Percentiles rank a stretch among this genome's conserved stretches.
phyloP scores from a whole-genome alignment of 1,140 invertebrate genomes.

The Eriosoma lanigerum region DNA sequence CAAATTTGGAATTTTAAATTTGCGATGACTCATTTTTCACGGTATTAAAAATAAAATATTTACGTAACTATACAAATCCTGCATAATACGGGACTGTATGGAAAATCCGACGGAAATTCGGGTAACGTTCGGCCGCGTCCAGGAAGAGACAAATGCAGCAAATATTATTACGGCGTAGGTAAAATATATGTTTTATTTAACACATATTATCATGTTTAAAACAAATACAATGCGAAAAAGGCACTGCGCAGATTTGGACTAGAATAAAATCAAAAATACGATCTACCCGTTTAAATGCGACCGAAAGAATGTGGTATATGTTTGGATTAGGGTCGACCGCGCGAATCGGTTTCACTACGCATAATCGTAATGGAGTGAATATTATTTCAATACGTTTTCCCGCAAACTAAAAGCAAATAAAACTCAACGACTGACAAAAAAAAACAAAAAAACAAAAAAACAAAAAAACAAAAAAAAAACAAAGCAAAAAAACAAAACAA shows the following conservation, averaged over 20 bases:
- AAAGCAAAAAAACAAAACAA: not conserved
- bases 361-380: constrained; percentile 29
- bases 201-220: not conserved
- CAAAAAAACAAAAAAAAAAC: no score
- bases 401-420: not conserved
- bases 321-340: constrained; percentile 10
- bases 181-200: not conserved
- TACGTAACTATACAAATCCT: no score
- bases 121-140: no score
- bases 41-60: no score
- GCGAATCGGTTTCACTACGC: not conserved
- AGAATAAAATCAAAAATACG: constrained; percentile 35
- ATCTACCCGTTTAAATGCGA: constrained; percentile 10
- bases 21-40: not conserved
- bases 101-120: no score
- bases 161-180: no score
- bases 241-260: not conserved
- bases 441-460: not conserved
- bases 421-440: not conserved
- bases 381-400: not conserved
- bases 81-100: no score
- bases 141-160: no score
- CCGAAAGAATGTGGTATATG: not conserved
- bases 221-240: not conserved
- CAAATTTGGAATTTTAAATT: not conserved